A percentile compares a stretch with the other conserved stretches of the same genome.
Conservation (phyloP, 2,113 vertebrate species). For the Lepus americanus region DNA sequence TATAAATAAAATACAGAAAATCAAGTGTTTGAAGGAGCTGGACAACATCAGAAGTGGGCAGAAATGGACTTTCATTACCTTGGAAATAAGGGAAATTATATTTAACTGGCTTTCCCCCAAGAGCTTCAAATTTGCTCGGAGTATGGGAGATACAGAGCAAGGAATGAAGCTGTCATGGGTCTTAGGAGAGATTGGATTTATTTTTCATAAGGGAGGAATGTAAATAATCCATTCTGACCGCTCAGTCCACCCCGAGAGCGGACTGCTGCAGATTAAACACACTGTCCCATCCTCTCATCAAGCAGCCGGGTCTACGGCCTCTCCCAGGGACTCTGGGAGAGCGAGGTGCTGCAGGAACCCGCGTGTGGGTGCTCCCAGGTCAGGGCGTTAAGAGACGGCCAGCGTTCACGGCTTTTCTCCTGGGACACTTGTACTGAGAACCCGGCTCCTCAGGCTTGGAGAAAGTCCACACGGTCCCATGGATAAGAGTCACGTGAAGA, state of each 20-base stretch:
- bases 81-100: neutral
- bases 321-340: neutral
- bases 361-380: neutral
- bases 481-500: neutral
- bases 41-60: neutral
- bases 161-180: neutral
- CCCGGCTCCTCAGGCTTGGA: neutral
- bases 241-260: neutral
- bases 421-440: neutral
- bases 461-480: neutral
- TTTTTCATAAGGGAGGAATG: neutral
- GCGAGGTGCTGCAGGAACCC: neutral
- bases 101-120: neutral
- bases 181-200: neutral
- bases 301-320: neutral
- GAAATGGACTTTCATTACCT: neutral
- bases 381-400: neutral
- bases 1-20: neutral
- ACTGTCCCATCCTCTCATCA: neutral
- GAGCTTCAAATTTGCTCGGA: neutral
- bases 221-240: neutral
- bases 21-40: neutral
- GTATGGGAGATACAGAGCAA: neutral
- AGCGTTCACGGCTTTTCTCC: neutral
- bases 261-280: neutral